Base-by-base conservation (phyloP, 1,140 invertebrate genomes). In the Diuraphis noxia region DNA sequence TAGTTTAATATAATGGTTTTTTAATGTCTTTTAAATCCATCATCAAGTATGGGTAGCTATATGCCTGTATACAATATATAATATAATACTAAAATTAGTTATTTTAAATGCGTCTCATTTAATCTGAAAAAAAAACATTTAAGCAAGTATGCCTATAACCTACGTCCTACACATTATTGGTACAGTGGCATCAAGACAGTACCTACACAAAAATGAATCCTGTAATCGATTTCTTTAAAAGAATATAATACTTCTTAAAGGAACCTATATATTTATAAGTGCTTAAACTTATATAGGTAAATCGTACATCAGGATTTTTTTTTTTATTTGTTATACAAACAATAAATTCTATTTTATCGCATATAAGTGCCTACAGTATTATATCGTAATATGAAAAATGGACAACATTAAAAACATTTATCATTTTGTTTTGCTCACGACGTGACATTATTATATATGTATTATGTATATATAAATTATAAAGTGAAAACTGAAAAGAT, bases 11-110 rank as follows among this genome's bases (percentile, higher is more conserved):
- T 88, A 88, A 88, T 63, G 86, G 30, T 88, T 88, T 88, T 88
- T 63, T 88, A 88, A 88, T 63, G 86, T 88, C 52, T 88, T 63
- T 56, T 38, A 52, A 63, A 88, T 56, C 52, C 86, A n/a, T 88
- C 56, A 72, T n/a, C 56, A n/a, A 72, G 56, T 63, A 40, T 38
- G 13, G 46, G n/a, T 49, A 49, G 46, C 56, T 63, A 56, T 56
- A 1, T 46, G 3, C 10, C 13, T 46, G 17, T 10, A 17, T 46
- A 56, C n/a, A 72, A 72, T 72, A 49, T 49, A n/a, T 40, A n/a
- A 25, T 30, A 81, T 30, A 30, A 9, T 30, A 88, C 36, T 41
- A 56, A 72, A 72, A 88, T 88, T 88, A 63, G 49, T 88, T 46
- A 88, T 63, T 88, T 56, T 56, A 41, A 88, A 40, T 63, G 52